phyloP scores from a whole-genome alignment of 1,140 invertebrate species.

The Leptoteleia sp. region DNA sequence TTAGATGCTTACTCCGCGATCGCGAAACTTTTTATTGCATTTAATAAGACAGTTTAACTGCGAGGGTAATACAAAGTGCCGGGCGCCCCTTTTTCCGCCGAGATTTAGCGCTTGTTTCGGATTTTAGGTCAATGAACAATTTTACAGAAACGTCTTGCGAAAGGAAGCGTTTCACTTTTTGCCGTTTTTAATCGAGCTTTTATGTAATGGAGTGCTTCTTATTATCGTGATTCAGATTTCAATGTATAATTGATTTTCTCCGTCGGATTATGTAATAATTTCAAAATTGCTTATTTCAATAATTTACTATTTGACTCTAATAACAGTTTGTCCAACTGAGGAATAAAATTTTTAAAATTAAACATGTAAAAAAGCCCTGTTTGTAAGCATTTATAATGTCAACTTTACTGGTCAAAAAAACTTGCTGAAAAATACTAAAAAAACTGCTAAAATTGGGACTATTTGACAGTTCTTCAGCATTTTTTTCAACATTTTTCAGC shows the following conservation, averaged over 20 bases:
- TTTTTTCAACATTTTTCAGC: too few relatives aligned
- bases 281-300: too few relatives aligned
- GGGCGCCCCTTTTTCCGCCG: constrained; percentile 6
- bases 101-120: constrained; percentile 44
- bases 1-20: constrained; percentile 47
- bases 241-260: background rate
- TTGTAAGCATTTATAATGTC: too few relatives aligned
- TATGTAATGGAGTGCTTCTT: constrained; percentile 5
- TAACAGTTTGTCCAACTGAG: too few relatives aligned
- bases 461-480: too few relatives aligned
- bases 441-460: too few relatives aligned
- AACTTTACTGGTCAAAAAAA: too few relatives aligned
- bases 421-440: too few relatives aligned
- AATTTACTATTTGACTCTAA: too few relatives aligned
- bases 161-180: constrained; percentile 9
- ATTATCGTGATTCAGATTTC: constrained; percentile 1
- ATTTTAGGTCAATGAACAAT: constrained; percentile 55
- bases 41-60: constrained; percentile 56
- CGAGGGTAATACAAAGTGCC: constrained; percentile 36
- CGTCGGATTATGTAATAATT: background rate
- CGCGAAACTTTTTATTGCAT: constrained; percentile 52
- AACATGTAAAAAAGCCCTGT: too few relatives aligned
- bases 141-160: constrained; percentile 24
- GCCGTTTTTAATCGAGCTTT: constrained; percentile 8
- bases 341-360: too few relatives aligned